Evolutionary conservation across 2,797 vertebrate species (phyloP), one percentile per base, ranked within the genome.

Genomic region (Tauraco hartlaubi): DNA sequence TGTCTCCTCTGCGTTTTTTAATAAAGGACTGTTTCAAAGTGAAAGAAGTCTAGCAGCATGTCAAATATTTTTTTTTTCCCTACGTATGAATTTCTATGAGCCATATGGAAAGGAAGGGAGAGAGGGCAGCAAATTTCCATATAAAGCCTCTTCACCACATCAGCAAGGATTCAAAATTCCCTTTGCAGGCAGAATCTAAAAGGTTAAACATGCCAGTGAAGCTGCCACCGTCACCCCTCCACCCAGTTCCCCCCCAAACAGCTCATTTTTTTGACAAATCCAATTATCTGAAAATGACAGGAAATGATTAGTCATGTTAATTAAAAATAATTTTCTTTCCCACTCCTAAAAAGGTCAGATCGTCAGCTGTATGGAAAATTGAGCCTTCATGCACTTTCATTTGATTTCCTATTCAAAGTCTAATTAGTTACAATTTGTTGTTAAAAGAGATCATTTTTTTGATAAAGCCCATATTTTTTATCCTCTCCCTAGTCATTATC

Each of bases 301-400:
- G 90, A 97, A 98, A 98, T 97, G 93, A 97, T 97, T 97, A 97
- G 97, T 97, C 96, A 96, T 92, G 79, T 97, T 98, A 96, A 97
- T 98, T 98, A 98, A 98, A 98, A 98, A 97, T 97, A 97, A 96
- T 97, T 98, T 97, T 95, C 92, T 86, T 96, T 94, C 92, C 90
- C 81, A 82, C 88, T 96, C 90, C 92, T 96, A 92, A 95, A 98
- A 97, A 97, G 96, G 97, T 97, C 98, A 98, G 90, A 92, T 94
- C 72, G 6, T 97, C 97, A 95, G 95, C 96, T 97, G 94, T 95
- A 96, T 90, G 91, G 97, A 97, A 97, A 98, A 98, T 96, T 95
- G 95, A 97, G 96, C 86, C 97, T 97, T 97, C 94, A 84, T 94
- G 93, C 95, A 91, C 95, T 97, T 97, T 91, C 55, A n/a, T 97